phyloP scores from a whole-genome alignment of 92 coral and sea anemone species.

The Pocillopora meandrina region DNA sequence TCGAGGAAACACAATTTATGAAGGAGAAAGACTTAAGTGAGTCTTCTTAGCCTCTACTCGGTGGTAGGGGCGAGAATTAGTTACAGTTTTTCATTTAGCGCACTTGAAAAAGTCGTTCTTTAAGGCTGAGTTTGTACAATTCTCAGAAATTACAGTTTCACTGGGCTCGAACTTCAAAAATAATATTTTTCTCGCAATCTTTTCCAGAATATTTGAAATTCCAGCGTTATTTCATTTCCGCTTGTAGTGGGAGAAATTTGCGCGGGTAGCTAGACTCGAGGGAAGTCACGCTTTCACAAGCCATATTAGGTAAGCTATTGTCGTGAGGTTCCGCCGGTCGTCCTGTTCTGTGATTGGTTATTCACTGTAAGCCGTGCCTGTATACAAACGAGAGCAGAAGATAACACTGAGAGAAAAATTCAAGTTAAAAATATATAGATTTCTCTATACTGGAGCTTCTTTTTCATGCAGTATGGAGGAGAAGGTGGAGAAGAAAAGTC shows the following conservation, averaged over 20 bases:
- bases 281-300: constrained; percentile 40
- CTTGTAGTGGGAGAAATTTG: not conserved
- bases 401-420: not conserved
- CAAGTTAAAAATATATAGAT: constrained; percentile 4
- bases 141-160: too few species aligned
- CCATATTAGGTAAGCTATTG: constrained; percentile 39
- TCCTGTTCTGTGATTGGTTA: constrained; percentile 35
- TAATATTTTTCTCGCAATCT: too few species aligned
- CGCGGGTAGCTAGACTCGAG: constrained; percentile 5
- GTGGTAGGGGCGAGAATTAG: too few species aligned
- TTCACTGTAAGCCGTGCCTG: constrained; percentile 28
- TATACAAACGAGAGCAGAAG: constrained; percentile 38
- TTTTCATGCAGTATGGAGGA: constrained; percentile 69
- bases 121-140: too few species aligned
- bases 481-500: constrained; percentile 81
- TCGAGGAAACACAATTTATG: too few species aligned
- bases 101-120: too few species aligned
- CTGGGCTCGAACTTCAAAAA: too few species aligned
- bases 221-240: not conserved
- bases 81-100: too few species aligned
- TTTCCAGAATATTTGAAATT: too few species aligned
- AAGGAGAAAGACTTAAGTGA: too few species aligned
- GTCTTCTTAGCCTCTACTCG: too few species aligned
- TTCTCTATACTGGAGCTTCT: constrained; percentile 16
- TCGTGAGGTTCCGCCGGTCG: constrained; percentile 24